Evolutionary conservation across 2,888 invertebrate genomes (phyloP).

Genomic region (Abrostola triplasia): DNA sequence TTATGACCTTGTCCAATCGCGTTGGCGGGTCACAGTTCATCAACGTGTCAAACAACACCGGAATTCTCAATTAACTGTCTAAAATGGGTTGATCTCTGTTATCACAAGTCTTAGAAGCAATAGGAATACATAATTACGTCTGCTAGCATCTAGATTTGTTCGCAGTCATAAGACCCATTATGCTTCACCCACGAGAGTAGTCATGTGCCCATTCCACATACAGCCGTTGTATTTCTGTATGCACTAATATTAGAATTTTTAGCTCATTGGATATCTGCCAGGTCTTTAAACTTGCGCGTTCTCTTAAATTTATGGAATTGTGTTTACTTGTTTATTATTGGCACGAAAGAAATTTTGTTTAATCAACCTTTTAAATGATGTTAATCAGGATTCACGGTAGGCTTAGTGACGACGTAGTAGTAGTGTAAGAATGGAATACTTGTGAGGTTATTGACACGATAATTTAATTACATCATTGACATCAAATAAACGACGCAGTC

Average conservation of each 20-base stretch:
- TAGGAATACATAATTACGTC: constrained; percentile 17
- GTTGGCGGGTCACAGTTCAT: constrained; percentile 15
- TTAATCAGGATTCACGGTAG: constrained; percentile 14
- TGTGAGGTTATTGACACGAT: constrained; percentile 43
- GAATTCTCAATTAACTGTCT: constrained; percentile 24
- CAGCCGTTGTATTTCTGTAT: constrained; percentile 79
- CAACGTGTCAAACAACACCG: constrained; percentile 7
- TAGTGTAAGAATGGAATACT: constrained; percentile 29
- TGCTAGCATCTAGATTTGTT: constrained; percentile 36
- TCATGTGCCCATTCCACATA: constrained; percentile 84
- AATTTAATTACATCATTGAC: constrained; percentile 40
- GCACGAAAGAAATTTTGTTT: constrained; percentile 27
- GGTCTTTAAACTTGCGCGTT: constrained; percentile 73
- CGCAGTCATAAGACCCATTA: constrained; percentile 59
- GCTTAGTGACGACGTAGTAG: constrained; percentile 11
- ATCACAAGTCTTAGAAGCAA: constrained; percentile 13
- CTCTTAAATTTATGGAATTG: constrained; percentile 65
- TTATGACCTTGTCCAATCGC: constrained; percentile 38
- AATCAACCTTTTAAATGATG: constrained; percentile 7
- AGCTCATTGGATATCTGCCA: constrained; percentile 83
- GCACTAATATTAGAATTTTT: constrained; percentile 86
- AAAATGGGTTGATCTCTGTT: constrained; percentile 19
- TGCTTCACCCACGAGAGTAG: constrained; percentile 66
- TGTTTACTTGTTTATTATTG: constrained; percentile 57
- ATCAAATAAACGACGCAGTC: constrained; percentile 27